A percentile compares a stretch with the other conserved stretches of the same genome.
Evolutionary conservation across 2,797 vertebrate species (phyloP).

Genomic region (Yasuhikotakia modesta): DNA sequence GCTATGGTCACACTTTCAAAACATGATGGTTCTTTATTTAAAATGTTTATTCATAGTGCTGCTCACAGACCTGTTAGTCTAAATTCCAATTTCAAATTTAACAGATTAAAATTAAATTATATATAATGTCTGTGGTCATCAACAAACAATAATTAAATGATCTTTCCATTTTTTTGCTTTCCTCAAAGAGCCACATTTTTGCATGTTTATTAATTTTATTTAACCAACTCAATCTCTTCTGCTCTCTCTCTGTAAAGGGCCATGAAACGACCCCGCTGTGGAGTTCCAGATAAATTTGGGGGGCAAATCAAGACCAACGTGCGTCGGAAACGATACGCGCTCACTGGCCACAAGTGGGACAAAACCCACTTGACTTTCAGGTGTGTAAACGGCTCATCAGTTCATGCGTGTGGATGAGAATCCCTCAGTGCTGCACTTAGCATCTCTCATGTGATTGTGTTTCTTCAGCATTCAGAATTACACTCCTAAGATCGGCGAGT

Average conservation of each 20-base stretch:
- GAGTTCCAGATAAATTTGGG: constrained; percentile 86
- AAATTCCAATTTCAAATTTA: not conserved
- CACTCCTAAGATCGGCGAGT: constrained; percentile 90
- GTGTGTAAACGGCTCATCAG: constrained; percentile 57
- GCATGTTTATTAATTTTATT: not conserved
- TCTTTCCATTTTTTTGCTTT: constrained; percentile 8
- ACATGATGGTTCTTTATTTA: not conserved
- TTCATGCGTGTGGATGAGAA: too few relatives aligned
- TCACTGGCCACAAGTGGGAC: constrained; percentile 78
- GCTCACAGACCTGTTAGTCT: not conserved
- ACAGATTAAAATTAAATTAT: too few relatives aligned
- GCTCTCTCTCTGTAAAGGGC: constrained; percentile 73
- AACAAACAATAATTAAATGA: not conserved
- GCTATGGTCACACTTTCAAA: not conserved
- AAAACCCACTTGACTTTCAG: constrained; percentile 78
- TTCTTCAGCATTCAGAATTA: constrained; percentile 91
- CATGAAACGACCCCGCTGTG: constrained; percentile 92
- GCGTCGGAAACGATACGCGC: constrained; percentile 84
- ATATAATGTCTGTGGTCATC: too few relatives aligned
- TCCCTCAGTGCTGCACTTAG: not conserved
- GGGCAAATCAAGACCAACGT: constrained; percentile 75
- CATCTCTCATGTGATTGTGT: not conserved
- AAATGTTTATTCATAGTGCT: not conserved
- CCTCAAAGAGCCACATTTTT: not conserved
- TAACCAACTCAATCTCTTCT: not conserved